Percentiles rank a stretch among this genome's conserved stretches.
Conservation (phyloP, 2,113 vertebrate genomes). For the Neolamprologus hecqui region DNA sequence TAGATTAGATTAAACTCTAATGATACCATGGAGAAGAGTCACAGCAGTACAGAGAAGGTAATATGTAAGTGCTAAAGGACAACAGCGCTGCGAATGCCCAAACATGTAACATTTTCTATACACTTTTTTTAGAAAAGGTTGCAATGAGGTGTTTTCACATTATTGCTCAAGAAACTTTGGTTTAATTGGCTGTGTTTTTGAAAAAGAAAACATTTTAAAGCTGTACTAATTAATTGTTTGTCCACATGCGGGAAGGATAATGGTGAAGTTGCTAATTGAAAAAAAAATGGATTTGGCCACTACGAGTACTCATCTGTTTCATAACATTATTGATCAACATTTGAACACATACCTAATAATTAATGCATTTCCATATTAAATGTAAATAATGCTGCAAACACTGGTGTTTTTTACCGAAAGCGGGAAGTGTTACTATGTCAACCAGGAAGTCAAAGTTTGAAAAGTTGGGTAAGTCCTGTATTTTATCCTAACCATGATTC, state of each 20-base stretch:
- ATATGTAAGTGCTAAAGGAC: neutral
- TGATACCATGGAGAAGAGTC: neutral
- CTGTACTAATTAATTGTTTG: neutral
- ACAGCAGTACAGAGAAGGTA: neutral
- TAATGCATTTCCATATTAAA: neutral
- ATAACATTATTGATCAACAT: neutral
- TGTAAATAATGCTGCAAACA: neutral
- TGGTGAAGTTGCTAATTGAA: neutral
- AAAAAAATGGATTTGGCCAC: neutral
- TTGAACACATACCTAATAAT: neutral
- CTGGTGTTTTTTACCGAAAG: neutral
- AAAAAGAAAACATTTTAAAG: neutral
- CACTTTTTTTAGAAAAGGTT: neutral
- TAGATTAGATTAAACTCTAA: neutral
- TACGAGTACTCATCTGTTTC: neutral
- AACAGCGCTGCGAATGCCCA: neutral
- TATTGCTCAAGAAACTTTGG: neutral
- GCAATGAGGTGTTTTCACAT: neutral
- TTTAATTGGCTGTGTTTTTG: neutral
- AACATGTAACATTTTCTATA: neutral
- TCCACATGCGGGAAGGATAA: neutral
- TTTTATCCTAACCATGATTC: neutral
- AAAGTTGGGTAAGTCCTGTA: neutral
- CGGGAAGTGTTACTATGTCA: neutral
- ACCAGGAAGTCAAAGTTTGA: neutral